A percentile compares a stretch with the other conserved stretches of the same genome.
These are phyloP conservation scores for Cantharis flavilabris DNA, from an alignment of 2,888 invertebrate species.

Conservation along the genomic window DNA sequence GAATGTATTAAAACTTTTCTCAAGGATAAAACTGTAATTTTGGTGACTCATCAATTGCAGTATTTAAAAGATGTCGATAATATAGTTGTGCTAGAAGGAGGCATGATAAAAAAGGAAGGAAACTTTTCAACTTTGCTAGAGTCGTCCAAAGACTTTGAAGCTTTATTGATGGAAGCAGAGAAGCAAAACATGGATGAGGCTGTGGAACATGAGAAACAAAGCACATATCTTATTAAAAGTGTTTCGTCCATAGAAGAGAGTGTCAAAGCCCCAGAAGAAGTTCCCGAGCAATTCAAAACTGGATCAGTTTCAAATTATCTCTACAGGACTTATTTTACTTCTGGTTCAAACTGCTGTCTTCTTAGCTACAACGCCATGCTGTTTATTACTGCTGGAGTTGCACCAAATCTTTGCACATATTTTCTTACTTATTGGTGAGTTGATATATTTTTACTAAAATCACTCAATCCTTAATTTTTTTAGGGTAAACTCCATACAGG, in stretches of 20 bases:
- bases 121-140: constrained; percentile 49
- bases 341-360: constrained; percentile 72
- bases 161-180: constrained; percentile 51
- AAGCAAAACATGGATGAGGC: background rate
- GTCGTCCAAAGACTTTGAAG: constrained; percentile 59
- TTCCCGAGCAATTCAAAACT: constrained; percentile 65
- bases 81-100: constrained; percentile 55
- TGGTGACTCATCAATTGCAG: constrained; percentile 75
- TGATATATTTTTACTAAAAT: background rate
- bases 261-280: constrained; percentile 47
- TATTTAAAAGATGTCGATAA: constrained; percentile 53
- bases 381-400: constrained; percentile 69
- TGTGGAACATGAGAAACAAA: background rate
- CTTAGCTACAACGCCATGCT: constrained; percentile 66
- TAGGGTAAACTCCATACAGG: background rate
- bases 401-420: constrained; percentile 79
- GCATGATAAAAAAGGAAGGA: constrained; percentile 45
- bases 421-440: constrained; percentile 79
- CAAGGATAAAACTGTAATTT: constrained; percentile 63
- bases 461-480: too few relatives aligned
- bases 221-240: background rate
- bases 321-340: constrained; percentile 73
- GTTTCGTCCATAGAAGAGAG: background rate
- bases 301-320: constrained; percentile 62
- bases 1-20: constrained; percentile 69